Evolutionary conservation across 2,888 invertebrate species (phyloP), one percentile per base, ranked within the genome.

Genomic region (Lamellibrachia columna): DNA sequence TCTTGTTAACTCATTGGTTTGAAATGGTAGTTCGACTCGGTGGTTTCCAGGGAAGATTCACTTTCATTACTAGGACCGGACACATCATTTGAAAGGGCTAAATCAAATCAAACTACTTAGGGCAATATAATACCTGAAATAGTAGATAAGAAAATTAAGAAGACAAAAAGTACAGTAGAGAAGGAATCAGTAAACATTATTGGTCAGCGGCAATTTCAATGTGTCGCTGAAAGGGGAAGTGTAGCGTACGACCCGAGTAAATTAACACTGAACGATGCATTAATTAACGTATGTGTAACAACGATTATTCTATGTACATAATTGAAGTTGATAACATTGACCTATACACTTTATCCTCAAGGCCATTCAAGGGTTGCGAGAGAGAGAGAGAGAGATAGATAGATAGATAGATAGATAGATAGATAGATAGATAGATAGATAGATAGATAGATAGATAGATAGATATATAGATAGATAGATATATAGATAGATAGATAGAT

Each of bases 381-480:
- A 40, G 0, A 40, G 0, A 40, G 0, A 40, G 0, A 40, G 0
- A 28, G 28, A 40, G 0, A 40, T 0, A 40, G 0, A 40, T 0
- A 40, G 0, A 40, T 0, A 40, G 0, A 40, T 40, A 40, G 0
- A 40, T 0, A 40, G 0, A 40, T 0, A 40, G 0, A 40, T 0
- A 40, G 0, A 40, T 0, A 40, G 0, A 40, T 0, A 40, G 0
- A 40, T 0, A 40, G 0, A 40, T 0, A 40, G 0, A 40, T 0
- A 40, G 0, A 40, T 40, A 40, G 0, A 40, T 40, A 40, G 0
- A 40, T 40, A 40, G 0, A 40, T 40, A 40, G 0, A 40, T 40
- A 40, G 0, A 40, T 40, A 40, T 40, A 40, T 40, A 40, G 0
- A 40, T 40, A 40, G 0, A 40, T 40, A 40, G 0, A 40, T 40